Base-by-base conservation (phyloP, 1,140 invertebrate species). In the Nixonia krombeini region DNA sequence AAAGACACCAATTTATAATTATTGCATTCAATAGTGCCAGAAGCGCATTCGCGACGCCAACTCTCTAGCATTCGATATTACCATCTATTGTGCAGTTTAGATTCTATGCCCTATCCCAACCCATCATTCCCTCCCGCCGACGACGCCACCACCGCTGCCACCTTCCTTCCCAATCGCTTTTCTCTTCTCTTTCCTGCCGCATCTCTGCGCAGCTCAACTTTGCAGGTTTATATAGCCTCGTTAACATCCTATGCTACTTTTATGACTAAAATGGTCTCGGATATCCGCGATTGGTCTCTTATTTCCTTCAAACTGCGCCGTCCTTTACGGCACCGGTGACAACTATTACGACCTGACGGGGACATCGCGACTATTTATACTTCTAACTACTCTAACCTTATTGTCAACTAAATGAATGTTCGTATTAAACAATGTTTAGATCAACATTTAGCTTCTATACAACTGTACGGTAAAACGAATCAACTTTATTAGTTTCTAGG, bases 1-100 rank as follows among this genome's bases (percentile, higher is more conserved):
- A 78, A 79, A 76, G 76, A 78, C 73, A 77, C 74, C 75, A 78
- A 80, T 80, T 80, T 79, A 80, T 78, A 80, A 80, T 80, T 78
- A 80, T 79, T 74, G 66, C 74, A 70, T 70, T 76, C 58, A 75
- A 75, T 67, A 65, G 67, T 58, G 49, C 62, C 50, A 57, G 41
- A 50, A 44, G 31, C 63, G 58, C 63, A 57, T 66, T 41, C 62
- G 52, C 57, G 28, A 44, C 35, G 62, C 33, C 68, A 66, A 70
- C 72, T 76, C 72, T 58, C 73, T 37, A 44, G 62, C 65, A 75
- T 73, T 76, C 73, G 70, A 80, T 78, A 78, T 80, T 80, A 74
- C 59, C 66, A 63, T 68, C 75, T 44, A 81, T 80, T 77, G 72
- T 78, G 53, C 53, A 70, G 61, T 74, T 74, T 73, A 69, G 70